Evolutionary conservation across 92 coral and sea anemone species (phyloP).

Genomic region (Epizoanthus illoricatus): DNA sequence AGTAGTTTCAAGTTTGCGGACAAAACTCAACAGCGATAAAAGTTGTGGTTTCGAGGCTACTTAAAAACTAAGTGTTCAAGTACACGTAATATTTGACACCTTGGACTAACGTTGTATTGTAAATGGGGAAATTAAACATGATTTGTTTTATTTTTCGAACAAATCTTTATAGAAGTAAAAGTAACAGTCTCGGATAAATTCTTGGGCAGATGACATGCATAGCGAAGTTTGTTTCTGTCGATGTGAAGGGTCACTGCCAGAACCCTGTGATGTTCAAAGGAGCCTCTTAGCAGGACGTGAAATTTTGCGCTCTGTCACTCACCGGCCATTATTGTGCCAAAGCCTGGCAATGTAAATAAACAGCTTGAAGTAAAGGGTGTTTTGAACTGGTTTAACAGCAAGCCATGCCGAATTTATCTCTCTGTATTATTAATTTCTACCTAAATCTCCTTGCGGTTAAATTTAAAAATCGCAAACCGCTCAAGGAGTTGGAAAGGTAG

Average conservation of each 20-base stretch:
- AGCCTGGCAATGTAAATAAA: slow-evolving; percentile 68
- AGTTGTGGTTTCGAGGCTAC: slow-evolving; percentile 33
- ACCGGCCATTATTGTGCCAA: slow-evolving; percentile 59
- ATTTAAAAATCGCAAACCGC: not conserved
- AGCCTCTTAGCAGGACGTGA: slow-evolving; percentile 18
- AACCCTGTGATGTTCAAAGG: slow-evolving; percentile 33
- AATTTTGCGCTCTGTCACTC: slow-evolving; percentile 41
- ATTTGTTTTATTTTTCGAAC: slow-evolving; percentile 9
- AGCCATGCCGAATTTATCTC: slow-evolving; percentile 78
- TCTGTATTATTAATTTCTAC: slow-evolving; percentile 22
- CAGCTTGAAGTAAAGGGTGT: slow-evolving; percentile 79
- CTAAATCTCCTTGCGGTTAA: slow-evolving; percentile 29
- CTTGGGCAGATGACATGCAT: not conserved
- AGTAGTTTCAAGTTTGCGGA: slow-evolving; percentile 16
- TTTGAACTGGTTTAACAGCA: slow-evolving; percentile 83
- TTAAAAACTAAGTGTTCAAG: slow-evolving; percentile 24
- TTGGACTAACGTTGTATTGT: not conserved
- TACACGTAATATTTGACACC: slow-evolving; percentile 20
- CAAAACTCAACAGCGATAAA: slow-evolving; percentile 39
- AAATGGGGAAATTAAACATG: slow-evolving; percentile 9
- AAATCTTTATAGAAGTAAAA: not conserved
- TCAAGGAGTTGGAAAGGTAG: not conserved
- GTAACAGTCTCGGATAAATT: not conserved
- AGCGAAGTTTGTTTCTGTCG: not conserved
- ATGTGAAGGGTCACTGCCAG: slow-evolving; percentile 17